A percentile compares a stretch with the other conserved stretches of the same genome.
Conservation (phyloP, 1,140 invertebrate species). For the Ridgeia piscesae region DNA sequence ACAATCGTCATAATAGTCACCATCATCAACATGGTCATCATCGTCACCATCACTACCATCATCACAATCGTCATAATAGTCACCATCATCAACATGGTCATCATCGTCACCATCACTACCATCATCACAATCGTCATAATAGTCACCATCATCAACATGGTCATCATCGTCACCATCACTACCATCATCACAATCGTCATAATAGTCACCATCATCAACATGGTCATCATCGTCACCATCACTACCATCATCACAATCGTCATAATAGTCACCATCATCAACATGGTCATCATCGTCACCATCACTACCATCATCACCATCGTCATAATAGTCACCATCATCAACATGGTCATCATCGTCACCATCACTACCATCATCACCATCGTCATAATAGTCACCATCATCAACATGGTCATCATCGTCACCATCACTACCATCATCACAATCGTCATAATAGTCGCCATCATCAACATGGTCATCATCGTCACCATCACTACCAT, state of each 20-base stretch:
- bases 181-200: background rate
- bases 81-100: background rate
- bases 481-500: background rate
- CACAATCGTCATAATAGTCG: background rate
- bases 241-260: too few species aligned
- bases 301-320: background rate
- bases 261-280: background rate
- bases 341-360: background rate
- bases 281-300: background rate
- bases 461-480: background rate
- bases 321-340: background rate
- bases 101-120: background rate
- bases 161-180: background rate
- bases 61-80: background rate
- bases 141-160: background rate
- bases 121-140: too few species aligned
- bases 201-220: too few species aligned
- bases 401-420: background rate
- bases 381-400: too few species aligned
- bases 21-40: background rate
- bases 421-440: background rate
- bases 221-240: too few species aligned
- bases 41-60: background rate
- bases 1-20: too few species aligned
- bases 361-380: background rate